These are phyloP conservation scores for Typhlichthys subterraneus DNA, from an alignment of 2,797 vertebrate species.

Conservation along the genomic window DNA sequence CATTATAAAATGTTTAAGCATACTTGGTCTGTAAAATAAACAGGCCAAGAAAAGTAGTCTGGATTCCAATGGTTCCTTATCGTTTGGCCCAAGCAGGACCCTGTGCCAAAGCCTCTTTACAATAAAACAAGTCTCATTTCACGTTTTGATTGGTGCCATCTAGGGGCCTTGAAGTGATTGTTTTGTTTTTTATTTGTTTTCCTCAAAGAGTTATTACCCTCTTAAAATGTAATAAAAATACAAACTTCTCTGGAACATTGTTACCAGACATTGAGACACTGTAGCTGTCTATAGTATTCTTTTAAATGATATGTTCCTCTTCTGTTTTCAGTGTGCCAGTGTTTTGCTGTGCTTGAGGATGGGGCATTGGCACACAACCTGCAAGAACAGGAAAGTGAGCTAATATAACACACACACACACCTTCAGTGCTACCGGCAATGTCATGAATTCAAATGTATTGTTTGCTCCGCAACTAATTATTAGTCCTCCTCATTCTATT, in stretches of 20 bases:
- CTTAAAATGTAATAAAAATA: too few relatives aligned
- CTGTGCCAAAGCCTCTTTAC: constrained; percentile 12
- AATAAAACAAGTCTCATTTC: background rate
- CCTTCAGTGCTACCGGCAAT: background rate
- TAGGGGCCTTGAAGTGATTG: background rate
- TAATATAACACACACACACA: background rate
- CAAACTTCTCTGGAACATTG: too few relatives aligned
- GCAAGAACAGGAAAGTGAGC: constrained; percentile 83
- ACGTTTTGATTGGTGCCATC: constrained; percentile 10
- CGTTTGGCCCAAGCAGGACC: constrained; percentile 22
- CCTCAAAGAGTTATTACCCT: too few relatives aligned
- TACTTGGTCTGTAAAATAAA: constrained; percentile 24
- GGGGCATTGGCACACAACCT: constrained; percentile 76
- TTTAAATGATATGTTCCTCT: constrained; percentile 35
- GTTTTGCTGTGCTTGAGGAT: constrained; percentile 79
- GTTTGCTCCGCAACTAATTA: too few relatives aligned
- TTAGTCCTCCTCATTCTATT: too few relatives aligned
- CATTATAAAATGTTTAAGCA: constrained; percentile 10
- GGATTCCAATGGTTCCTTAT: constrained; percentile 6
- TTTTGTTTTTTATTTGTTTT: constrained; percentile 9
- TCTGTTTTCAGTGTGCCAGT: constrained; percentile 71
- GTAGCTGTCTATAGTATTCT: constrained; percentile 1
- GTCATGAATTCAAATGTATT: background rate
- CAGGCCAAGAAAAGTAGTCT: constrained; percentile 9
- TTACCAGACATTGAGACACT: background rate